Base-by-base conservation (phyloP, 2,797 vertebrate genomes). In the Rhabdophis nuchalis region DNA sequence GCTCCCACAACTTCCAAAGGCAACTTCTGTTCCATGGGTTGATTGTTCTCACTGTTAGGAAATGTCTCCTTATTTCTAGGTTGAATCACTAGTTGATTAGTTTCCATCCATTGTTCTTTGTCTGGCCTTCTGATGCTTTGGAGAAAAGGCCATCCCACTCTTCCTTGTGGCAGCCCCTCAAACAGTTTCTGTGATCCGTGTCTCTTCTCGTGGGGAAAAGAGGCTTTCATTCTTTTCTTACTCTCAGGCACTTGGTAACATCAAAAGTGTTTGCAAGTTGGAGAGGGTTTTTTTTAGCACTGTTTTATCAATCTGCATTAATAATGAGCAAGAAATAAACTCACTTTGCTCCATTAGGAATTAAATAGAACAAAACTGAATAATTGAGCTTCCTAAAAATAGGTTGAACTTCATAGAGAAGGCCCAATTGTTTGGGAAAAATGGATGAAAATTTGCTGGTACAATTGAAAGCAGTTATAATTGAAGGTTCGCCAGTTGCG, bases 121-220 rank as follows among this genome's bases (percentile, higher is more conserved):
- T 60, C 25, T 25, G 27, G 58, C 9, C 9, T 20, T 27, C 25
- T 1, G 25, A 1, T 1, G 58, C 25, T 60, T 60, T 11, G 25
- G 0, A 60, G 58, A 1, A 27, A 0, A 57, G 56, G 5, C 20
- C 20, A 5, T 20, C 5, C 5, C 5, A 14, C 56, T 57, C 56
- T 57, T 60, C 25, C 10, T 60, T 60, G 25, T 3, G 58, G 25
- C 58, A 27, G 58, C 58, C 58, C 58, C 58, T 27, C 9, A 60
- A 27, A 60, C 58, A 60, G 10, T 60, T 41, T 3, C 32, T 41
- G 72, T 41, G 36, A 82, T 36, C 16, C 1, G 20, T 46, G 72
- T 41, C 20, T 23, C 72, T 82, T 46, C 72, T 41, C 36, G 0
- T 82, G 36, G 41, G 72, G 10, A 46, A 82, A 25, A 46, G 32